Base-by-base conservation (phyloP, 2,888 invertebrate species). In the Ryuthela nishihirai region DNA sequence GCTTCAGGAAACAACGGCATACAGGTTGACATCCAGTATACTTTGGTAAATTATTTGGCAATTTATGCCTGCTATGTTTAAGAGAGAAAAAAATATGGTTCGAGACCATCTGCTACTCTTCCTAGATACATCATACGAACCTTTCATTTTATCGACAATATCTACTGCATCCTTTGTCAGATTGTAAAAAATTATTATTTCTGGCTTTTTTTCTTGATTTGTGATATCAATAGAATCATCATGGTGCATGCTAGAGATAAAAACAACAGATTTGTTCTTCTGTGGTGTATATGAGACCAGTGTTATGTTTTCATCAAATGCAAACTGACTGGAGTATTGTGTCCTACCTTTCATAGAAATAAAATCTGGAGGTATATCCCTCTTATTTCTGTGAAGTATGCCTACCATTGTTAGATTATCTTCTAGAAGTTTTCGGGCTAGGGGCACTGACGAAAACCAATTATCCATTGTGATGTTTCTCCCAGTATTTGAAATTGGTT, bases 161-260 rank as follows among this genome's bases (percentile, higher is more conserved):
- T 43, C 52, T 2, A 52, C 38, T 4, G 35, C 52, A 25, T 18
- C 24, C 18, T 52, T 44, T 9, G 43, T 43, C 4, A 35, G 10
- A 23, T 43, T 52, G 10, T 52, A 52, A 21, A 24, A 41, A 9
- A 15, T 35, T 17, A 50, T 50, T 10, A 52, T 43, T 43, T 52
- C 34, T 2, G 43, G 43, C 18, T 52, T 43, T 52, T n/a, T 42
- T 9, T 34, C 21, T 10, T 42, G 17, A 15, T 15, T 34, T 1
- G 44, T 44, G 2, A 7, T 5, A 44, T 44, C 44, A n/a, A 44
- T 44, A 12, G 44, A 17, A 15, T 44, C 43, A 43, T 34, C 29
- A 3, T 5, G 9, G 36, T 43, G 52, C 52, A 43, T 23, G 26
- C 39, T 36, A 15, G 43, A 39, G 23, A 32, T 36, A 12, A 38